These are phyloP conservation scores for Gallirallus australis DNA, from an alignment of 2,797 vertebrate species.

Conservation along the genomic window DNA sequence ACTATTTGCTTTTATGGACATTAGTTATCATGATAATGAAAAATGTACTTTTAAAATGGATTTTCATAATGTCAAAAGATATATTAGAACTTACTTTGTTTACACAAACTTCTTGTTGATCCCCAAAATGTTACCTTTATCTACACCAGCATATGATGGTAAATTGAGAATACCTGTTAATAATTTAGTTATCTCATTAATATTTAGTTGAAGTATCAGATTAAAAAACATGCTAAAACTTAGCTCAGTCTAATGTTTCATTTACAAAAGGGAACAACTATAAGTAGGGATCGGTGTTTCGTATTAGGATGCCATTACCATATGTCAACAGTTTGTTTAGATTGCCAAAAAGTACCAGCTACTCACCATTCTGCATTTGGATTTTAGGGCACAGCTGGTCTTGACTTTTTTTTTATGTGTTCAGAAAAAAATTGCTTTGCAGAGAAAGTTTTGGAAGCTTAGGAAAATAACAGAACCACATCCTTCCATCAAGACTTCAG, in stretches of 20 bases:
- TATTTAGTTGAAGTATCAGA: constrained; percentile 76
- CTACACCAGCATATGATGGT: neutral
- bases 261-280: constrained; percentile 39
- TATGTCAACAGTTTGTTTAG: neutral
- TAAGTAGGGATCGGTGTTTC: neutral
- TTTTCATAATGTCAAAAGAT: constrained; percentile 23
- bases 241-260: constrained; percentile 58
- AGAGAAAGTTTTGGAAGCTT: neutral
- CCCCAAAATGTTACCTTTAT: constrained; percentile 3
- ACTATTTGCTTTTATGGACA: constrained; percentile 4
- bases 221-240: constrained; percentile 69
- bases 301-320: neutral
- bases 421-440: neutral
- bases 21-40: neutral
- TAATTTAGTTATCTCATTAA: constrained; percentile 77
- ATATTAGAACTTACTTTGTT: neutral
- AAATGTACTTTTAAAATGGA: constrained; percentile 1
- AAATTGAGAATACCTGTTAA: constrained; percentile 74
- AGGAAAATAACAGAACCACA: neutral
- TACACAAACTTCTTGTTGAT: constrained; percentile 28
- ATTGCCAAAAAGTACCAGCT: neutral
- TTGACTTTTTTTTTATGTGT: neutral
- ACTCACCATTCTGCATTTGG: neutral
- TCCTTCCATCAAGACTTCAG: neutral
- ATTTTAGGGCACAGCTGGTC: neutral